phyloP scores from a whole-genome alignment of 2,113 vertebrate genomes.

The Trogon melanurus region DNA sequence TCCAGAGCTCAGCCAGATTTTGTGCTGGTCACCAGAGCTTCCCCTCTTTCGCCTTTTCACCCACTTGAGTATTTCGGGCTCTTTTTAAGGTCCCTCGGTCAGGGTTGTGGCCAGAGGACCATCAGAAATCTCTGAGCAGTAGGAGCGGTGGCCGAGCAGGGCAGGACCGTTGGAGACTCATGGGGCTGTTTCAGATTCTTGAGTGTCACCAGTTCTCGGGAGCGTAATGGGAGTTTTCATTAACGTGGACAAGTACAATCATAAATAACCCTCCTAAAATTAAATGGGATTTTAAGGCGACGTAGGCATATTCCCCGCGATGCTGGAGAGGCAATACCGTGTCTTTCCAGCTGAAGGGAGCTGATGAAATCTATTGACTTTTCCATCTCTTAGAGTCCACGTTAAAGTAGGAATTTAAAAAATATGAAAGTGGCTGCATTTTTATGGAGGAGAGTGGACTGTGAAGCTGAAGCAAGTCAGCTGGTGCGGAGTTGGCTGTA shows the following conservation, averaged over 20 bases:
- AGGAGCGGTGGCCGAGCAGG: background rate
- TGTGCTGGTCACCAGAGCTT: background rate
- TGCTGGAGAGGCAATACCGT: background rate
- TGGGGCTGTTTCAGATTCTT: background rate
- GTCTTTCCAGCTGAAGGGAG: background rate
- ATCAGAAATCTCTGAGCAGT: background rate
- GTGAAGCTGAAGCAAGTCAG: background rate
- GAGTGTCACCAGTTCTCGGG: background rate
- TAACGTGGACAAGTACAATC: background rate
- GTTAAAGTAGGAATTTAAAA: background rate
- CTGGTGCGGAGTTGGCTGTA: background rate
- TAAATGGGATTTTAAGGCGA: background rate
- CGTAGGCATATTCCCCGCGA: rapidly evolving
- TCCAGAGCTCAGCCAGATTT: background rate
- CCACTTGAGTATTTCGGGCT: background rate
- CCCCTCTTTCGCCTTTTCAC: background rate
- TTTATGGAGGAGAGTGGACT: background rate
- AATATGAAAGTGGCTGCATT: background rate
- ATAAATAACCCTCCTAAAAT: constrained; percentile 30
- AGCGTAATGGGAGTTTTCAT: background rate
- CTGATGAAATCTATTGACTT: constrained; percentile 5
- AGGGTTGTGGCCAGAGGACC: background rate
- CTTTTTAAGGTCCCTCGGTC: background rate
- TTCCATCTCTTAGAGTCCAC: background rate
- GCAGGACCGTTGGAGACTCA: background rate